A percentile compares a stretch with the other conserved stretches of the same genome.
Conservation (phyloP, 2,113 vertebrate species). For the Dolichotis patagonum region DNA sequence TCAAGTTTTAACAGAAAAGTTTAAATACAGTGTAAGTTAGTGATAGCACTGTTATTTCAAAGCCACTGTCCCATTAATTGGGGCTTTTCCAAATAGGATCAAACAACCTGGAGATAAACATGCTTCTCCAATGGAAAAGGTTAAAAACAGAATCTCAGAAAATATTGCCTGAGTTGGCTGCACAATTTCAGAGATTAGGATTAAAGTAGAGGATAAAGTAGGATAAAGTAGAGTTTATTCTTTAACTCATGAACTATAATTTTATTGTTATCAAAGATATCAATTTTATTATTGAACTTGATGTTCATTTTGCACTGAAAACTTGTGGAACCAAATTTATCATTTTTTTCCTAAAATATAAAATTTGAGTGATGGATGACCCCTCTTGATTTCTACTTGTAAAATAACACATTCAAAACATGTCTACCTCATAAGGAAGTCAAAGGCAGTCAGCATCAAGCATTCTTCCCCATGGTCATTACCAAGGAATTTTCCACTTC, state of each 20-base stretch:
- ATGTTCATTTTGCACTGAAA: not conserved
- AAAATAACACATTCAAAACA: not conserved
- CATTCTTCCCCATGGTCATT: not conserved
- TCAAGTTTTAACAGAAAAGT: slow-evolving; percentile 19
- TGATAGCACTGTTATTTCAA: not conserved
- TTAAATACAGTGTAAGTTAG: not conserved
- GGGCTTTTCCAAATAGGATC: slow-evolving; percentile 6
- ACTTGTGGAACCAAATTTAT: not conserved
- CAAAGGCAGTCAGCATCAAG: not conserved
- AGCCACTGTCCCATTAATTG: not conserved
- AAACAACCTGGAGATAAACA: not conserved
- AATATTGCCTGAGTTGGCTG: not conserved
- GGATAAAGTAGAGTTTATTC: too few relatives aligned
- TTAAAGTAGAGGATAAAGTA: not conserved
- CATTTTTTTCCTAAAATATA: slow-evolving; percentile 21
- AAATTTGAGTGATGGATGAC: not conserved
- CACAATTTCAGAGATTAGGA: not conserved
- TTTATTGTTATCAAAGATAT: slow-evolving; percentile 10
- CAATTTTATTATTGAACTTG: not conserved
- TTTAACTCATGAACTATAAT: not conserved
- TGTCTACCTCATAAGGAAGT: not conserved
- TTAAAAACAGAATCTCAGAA: slow-evolving; percentile 27
- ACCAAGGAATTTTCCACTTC: not conserved
- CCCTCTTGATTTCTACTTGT: slow-evolving; percentile 23
- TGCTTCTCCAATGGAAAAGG: not conserved